Evolutionary conservation across 2,888 invertebrate species (phyloP).

Genomic region (Tetheella fluctuosa): DNA sequence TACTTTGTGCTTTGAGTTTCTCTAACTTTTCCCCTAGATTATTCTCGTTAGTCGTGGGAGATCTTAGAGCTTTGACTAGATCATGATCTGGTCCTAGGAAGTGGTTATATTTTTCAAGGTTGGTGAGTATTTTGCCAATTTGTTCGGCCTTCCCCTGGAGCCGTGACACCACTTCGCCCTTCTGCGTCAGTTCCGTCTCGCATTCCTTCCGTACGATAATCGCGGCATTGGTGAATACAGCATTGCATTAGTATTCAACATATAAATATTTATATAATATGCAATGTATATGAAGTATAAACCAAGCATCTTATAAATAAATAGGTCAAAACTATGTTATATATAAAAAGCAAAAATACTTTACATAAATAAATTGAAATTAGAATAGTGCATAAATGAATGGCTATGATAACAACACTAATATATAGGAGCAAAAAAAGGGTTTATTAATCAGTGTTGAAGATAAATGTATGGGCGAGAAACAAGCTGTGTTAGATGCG

Average conservation of each 20-base stretch:
- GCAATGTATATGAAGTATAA: conserved; percentile 15
- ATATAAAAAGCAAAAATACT: conserved; percentile 17
- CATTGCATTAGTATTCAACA: conserved; percentile 69
- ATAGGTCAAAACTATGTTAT: neutral
- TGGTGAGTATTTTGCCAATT: conserved; percentile 96
- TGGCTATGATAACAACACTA: conserved; percentile 10
- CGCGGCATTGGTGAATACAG: conserved; percentile 79
- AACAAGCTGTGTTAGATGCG: conserved; percentile 41
- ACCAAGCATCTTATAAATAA: neutral
- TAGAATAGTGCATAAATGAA: conserved; percentile 5
- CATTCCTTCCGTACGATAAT: conserved; percentile 89
- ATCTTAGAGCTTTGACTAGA: conserved; percentile 76
- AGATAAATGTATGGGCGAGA: conserved; percentile 55
- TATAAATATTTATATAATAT: conserved; percentile 37
- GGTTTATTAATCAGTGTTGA: conserved; percentile 31
- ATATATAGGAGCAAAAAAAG: conserved; percentile 34
- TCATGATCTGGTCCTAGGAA: conserved; percentile 86
- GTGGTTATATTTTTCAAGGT: conserved; percentile 94
- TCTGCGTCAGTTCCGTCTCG: conserved; percentile 97
- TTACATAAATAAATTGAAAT: conserved; percentile 18
- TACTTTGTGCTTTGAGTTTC: conserved; percentile 67
- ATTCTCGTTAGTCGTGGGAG: conserved; percentile 72
- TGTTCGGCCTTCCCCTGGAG: conserved; percentile 97
- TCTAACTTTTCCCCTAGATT: conserved; percentile 71
- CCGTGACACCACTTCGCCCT: conserved; percentile 97